Base-by-base conservation (phyloP, 2,888 invertebrate species). In the Graphium colonna region DNA sequence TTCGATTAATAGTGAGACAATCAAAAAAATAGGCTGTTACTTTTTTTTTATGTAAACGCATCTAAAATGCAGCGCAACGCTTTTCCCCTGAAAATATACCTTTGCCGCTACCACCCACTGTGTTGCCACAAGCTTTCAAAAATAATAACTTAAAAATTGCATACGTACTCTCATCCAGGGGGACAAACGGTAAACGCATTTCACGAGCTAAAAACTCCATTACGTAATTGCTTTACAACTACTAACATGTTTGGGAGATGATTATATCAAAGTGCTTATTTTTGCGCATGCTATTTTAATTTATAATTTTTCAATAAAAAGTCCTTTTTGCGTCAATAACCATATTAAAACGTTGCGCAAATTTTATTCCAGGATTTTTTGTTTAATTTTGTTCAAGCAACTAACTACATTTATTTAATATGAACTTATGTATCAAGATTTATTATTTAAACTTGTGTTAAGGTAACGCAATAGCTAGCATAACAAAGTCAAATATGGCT, bases 91-190 rank as follows among this genome's bases (percentile, higher is more conserved):
- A 33, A 46, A 42, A 12, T n/a, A 33, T 41, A 41, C 45, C 9
- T n/a, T 36, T 2, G n/a, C 12, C 26, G 47, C 12, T 16, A 47
- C 21, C 21, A n/a, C 36, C 16, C 18, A 26, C 21, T 28, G 38
- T 31, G 42, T 43, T 43, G 42, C 48, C 2, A 42, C 42, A 4
- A 26, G 47, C 48, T 48, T 52, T 52, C 38, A 42, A 12, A 42
- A 36, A 15, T 52, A 33, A 46, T 46, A 41, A 46, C 52, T 40
- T 45, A 39, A 51, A 51, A 44, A n/a, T n/a, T n/a, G n/a, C n/a
- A 18, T 15, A 12, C 21, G 21, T 40, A 52, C 46, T 9, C 18
- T 28, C 21, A 40, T 33, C 33, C 13, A 44, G 16, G 48, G 28
- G 16, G 21, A 31, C 44, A n/a, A n/a, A n/a, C n/a, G n/a, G n/a